Evolutionary conservation across 2,888 invertebrate species (phyloP).

Genomic region (Ernsta delagoae): DNA sequence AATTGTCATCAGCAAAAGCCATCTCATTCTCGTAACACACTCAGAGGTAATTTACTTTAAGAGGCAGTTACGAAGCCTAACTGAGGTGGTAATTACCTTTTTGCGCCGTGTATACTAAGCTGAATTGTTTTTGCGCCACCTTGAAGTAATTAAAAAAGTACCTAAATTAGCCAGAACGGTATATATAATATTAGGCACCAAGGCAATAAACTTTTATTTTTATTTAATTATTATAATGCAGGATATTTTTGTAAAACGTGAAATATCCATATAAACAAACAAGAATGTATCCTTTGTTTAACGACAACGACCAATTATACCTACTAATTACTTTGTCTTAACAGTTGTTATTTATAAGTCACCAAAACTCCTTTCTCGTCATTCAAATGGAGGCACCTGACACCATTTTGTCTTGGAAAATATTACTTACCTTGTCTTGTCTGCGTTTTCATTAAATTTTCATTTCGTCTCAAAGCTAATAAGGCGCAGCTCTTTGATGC

Average conservation of each 20-base stretch:
- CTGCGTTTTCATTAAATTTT: conserved; percentile 74
- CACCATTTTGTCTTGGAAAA: neutral
- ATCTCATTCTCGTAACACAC: conserved; percentile 44
- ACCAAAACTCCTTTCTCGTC: too few relatives aligned
- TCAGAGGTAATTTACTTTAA: conserved; percentile 71
- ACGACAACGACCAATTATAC: too few relatives aligned
- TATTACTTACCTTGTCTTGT: neutral
- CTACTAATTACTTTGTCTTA: too few relatives aligned
- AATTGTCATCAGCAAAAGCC: conserved; percentile 9
- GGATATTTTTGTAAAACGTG: too few relatives aligned
- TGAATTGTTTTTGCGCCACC: conserved; percentile 23
- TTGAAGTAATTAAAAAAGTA: neutral
- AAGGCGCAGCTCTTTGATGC: conserved; percentile 67
- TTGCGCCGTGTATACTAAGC: conserved; percentile 50
- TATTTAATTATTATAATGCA: too few relatives aligned
- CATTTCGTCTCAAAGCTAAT: conserved; percentile 64
- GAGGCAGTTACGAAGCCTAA: conserved; percentile 64
- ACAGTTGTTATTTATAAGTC: too few relatives aligned
- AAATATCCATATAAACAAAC: too few relatives aligned
- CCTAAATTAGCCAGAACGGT: neutral
- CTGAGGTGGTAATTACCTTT: conserved; percentile 69
- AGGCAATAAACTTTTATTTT: too few relatives aligned
- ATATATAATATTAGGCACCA: too few relatives aligned
- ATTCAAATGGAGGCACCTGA: too few relatives aligned
- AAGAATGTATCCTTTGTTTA: too few relatives aligned